Percentiles rank a stretch among this genome's conserved stretches.
phyloP scores from a whole-genome alignment of 2,797 vertebrate genomes.

The Sylvia borin region DNA sequence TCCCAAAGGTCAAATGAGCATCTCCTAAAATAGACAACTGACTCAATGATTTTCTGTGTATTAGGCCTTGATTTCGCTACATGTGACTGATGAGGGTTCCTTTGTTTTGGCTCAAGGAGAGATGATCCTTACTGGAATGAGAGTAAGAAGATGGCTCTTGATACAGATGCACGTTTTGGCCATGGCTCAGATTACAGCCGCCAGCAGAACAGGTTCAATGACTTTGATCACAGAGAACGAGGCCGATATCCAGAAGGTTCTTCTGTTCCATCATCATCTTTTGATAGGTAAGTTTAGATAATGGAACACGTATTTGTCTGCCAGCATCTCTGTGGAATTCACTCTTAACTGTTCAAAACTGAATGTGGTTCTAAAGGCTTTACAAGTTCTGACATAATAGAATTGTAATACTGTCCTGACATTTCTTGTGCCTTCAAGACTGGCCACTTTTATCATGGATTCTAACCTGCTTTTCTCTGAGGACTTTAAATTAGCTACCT shows the following conservation, averaged over 20 bases:
- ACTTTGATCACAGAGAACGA: slow-evolving; percentile 88
- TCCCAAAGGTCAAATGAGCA: background rate
- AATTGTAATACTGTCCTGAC: background rate
- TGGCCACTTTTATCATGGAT: background rate
- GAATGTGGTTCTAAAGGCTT: background rate
- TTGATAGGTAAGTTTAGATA: slow-evolving; percentile 84
- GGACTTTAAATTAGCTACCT: background rate
- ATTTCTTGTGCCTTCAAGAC: background rate
- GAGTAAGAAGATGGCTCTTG: slow-evolving; percentile 90
- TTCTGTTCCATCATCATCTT: slow-evolving; percentile 82
- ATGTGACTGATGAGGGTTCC: background rate
- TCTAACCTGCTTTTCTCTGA: background rate
- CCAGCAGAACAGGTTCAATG: slow-evolving; percentile 91
- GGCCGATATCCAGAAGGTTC: slow-evolving; percentile 86
- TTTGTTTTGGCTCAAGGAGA: slow-evolving; percentile 79
- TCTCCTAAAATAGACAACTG: background rate
- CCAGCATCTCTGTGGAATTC: background rate
- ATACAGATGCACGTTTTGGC: slow-evolving; percentile 86
- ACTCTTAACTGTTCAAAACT: background rate
- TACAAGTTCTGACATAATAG: background rate
- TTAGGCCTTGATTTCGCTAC: background rate
- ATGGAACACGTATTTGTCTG: background rate
- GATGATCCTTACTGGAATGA: slow-evolving; percentile 94
- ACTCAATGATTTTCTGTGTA: background rate
- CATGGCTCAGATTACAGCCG: slow-evolving; percentile 90